Evolutionary conservation across 2,888 invertebrate genomes (phyloP).

Genomic region (Anorthoa munda): DNA sequence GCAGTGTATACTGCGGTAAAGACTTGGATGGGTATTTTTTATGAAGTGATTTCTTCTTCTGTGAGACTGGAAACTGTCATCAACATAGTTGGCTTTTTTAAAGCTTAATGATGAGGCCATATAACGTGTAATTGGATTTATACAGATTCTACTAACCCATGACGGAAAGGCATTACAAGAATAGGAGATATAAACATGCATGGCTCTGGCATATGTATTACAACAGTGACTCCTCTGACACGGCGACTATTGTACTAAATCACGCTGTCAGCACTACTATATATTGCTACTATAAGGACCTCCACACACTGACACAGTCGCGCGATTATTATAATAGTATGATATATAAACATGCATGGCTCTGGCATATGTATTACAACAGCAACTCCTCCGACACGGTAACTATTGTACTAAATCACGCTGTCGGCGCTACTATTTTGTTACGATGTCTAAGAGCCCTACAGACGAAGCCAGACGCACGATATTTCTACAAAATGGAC

Average conservation of each 20-base stretch:
- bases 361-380: conserved; percentile 42
- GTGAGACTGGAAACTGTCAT: too few species aligned
- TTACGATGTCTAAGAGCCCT: conserved; percentile 18
- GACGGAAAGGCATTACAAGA: not conserved
- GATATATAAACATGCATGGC: conserved; percentile 14
- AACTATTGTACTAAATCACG: conserved; percentile 58
- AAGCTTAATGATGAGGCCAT: not conserved
- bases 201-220: conserved; percentile 40
- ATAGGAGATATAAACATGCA: conserved; percentile 18
- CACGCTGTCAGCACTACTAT: conserved; percentile 53
- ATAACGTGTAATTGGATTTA: not conserved
- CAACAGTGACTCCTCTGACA: conserved; percentile 41
- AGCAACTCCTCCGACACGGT: conserved; percentile 40
- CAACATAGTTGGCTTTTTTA: too few species aligned
- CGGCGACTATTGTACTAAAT: conserved; percentile 55
- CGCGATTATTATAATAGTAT: conserved; percentile 13
- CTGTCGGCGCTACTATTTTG: conserved; percentile 55
- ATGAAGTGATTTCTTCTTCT: too few species aligned
- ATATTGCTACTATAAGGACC: conserved; percentile 44
- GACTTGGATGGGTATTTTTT: not conserved
- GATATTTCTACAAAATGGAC: not conserved
- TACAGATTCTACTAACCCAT: not conserved
- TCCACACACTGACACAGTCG: conserved; percentile 16
- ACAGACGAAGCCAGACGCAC: not conserved
- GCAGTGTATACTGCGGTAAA: not conserved